Conservation (phyloP, 2,888 invertebrate genomes). For the Idaea aversata region DNA sequence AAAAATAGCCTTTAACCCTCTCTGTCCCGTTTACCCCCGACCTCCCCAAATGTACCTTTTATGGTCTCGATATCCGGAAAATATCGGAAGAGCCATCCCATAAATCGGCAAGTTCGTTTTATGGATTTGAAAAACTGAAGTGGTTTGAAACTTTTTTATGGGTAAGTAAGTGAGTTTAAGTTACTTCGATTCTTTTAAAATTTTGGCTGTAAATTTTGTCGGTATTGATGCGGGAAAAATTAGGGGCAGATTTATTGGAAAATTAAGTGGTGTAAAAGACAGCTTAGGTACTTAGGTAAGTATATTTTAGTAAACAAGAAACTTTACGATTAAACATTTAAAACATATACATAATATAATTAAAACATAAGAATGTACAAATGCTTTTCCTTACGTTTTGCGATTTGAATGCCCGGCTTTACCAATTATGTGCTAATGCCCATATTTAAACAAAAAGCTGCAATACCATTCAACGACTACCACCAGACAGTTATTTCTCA, state of each 20-base stretch:
- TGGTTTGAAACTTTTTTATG: neutral
- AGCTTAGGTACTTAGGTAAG: neutral
- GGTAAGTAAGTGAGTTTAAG: neutral
- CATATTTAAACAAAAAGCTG: neutral
- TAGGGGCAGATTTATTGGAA: neutral
- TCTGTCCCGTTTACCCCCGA: conserved; percentile 18
- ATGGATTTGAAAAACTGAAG: neutral
- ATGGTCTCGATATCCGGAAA: conserved; percentile 24
- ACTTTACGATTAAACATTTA: no score
- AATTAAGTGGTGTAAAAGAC: neutral
- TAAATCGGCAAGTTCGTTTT: conserved; percentile 20
- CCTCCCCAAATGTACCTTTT: conserved; percentile 27
- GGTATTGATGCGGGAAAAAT: neutral
- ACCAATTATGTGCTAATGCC: no score
- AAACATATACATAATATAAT: no score
- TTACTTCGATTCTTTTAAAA: neutral
- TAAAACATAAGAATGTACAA: no score
- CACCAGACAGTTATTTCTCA: neutral
- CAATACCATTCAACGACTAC: neutral
- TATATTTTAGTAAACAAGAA: no score
- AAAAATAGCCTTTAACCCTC: conserved; percentile 45
- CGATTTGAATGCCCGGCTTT: no score
- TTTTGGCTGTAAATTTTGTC: neutral
- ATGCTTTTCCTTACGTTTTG: no score
- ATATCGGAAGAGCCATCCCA: conserved; percentile 20